Base-by-base conservation (phyloP, 1,140 invertebrate species). In the Pygmarrhopalites habei region DNA sequence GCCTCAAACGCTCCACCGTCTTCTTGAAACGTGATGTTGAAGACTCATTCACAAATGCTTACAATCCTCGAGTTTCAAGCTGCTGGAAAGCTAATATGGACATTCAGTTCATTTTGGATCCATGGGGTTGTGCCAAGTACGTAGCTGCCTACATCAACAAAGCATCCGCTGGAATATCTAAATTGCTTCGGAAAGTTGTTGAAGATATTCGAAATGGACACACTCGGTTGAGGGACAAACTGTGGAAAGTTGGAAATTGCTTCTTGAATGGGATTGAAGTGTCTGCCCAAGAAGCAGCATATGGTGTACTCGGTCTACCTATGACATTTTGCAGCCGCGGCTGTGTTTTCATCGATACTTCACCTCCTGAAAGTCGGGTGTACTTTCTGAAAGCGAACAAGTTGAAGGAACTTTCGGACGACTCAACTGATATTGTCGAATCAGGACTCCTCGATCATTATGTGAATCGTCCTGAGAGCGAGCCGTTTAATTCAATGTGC, bases 11-110 rank as follows among this genome's bases (percentile, higher is more conserved):
- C 17, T 41, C 58, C 1, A 61, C 66, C 0, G 58, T 64, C 1
- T 61, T 68, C 29, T 25, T 64, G 7, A 71, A 71, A 58, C 53
- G 72, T 29, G 30, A 28, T 25, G 53, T 57, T 14, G 44, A 68
- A 26, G 71, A 71, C 4, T 29, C 21, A 19, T 72, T 53, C 25
- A 61, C 73, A 17, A 75, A 75, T 66, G 46, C 64, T 44, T 75
- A 71, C 51, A 73, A 71, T 61, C 57, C 21, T 39, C 62, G 62
- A 60, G 62, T 75, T 12, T 49, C 73, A 32, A 21, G 60, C 7
- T 39, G 72, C 26, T 72, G 69, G 60, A 29, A 51, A 43, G 72
- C 66, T 17, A 74, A 75, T 51, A 72, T 74, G 65, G 74, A 74
- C 47, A 72, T 74, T 32, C 74, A 74, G 52, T 72, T 65, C 57